Conservation (phyloP, 1,140 invertebrate species). For the Scaptomyza hsui region DNA sequence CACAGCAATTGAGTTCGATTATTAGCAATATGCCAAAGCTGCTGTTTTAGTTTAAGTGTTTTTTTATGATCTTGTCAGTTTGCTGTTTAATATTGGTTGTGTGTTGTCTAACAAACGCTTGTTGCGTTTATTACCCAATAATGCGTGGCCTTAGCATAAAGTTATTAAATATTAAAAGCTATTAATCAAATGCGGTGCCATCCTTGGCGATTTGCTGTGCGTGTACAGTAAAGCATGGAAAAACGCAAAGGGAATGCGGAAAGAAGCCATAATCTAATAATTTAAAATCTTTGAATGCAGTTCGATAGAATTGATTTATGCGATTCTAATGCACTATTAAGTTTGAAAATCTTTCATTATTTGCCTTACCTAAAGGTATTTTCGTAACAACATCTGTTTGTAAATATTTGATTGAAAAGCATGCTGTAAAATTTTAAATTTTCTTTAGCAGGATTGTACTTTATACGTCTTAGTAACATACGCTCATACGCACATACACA, state of each 20-base stretch:
- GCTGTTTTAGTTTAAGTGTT: neutral
- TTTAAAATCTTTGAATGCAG: too few species aligned
- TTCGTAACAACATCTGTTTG: too few species aligned
- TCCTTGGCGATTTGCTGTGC: neutral
- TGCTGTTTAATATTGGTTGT: neutral
- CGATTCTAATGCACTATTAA: too few species aligned
- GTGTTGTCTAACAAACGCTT: neutral
- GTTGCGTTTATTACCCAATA: conserved; percentile 18
- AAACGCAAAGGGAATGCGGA: neutral
- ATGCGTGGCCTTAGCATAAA: conserved; percentile 11
- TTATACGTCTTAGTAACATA: too few species aligned
- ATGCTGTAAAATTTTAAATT: too few species aligned
- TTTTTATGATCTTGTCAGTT: neutral
- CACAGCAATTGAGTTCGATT: neutral
- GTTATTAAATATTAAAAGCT: conserved; percentile 60
- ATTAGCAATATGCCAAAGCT: neutral
- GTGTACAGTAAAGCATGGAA: neutral
- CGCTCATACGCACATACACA: too few species aligned
- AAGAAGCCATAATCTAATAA: too few species aligned
- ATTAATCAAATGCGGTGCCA: conserved; percentile 56
- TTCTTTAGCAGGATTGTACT: too few species aligned
- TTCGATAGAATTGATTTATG: too few species aligned
- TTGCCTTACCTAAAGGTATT: too few species aligned
- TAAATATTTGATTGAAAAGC: too few species aligned
- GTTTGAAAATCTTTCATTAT: too few species aligned